phyloP scores from a whole-genome alignment of 2,797 vertebrate genomes.

The Paramormyrops hopkinsi region DNA sequence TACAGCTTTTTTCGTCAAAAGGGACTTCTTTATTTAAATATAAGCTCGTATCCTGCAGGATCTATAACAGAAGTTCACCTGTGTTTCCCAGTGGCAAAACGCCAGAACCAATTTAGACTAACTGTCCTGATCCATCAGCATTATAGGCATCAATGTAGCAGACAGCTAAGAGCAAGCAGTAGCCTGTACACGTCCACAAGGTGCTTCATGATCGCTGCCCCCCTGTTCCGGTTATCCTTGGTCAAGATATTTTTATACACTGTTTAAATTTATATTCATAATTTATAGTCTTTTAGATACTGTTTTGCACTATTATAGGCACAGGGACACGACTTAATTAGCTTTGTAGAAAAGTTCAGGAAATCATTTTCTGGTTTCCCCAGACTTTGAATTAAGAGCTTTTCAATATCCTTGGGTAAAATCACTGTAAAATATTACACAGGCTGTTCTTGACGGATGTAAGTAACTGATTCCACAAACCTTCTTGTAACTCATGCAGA shows the following conservation, averaged over 20 bases:
- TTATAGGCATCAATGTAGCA: too few relatives aligned
- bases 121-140: neutral
- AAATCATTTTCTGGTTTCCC: neutral
- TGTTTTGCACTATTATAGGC: neutral
- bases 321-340: neutral
- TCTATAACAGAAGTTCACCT: neutral
- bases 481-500: neutral
- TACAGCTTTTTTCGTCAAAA: conserved; percentile 32
- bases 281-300: neutral
- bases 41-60: neutral
- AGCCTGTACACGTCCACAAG: neutral
- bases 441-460: neutral
- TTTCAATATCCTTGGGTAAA: neutral
- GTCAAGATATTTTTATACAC: neutral
- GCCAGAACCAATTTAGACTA: neutral
- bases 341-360: neutral
- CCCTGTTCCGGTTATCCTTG: neutral
- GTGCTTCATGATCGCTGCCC: neutral
- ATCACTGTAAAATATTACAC: neutral
- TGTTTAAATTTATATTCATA: neutral
- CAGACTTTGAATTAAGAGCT: neutral
- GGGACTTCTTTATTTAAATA: neutral
- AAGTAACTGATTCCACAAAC: neutral
- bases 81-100: neutral
- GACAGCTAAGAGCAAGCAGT: neutral